Evolutionary conservation across 2,113 vertebrate genomes (phyloP), one percentile per base, ranked within the genome.

Genomic region (Sterna hirundo): DNA sequence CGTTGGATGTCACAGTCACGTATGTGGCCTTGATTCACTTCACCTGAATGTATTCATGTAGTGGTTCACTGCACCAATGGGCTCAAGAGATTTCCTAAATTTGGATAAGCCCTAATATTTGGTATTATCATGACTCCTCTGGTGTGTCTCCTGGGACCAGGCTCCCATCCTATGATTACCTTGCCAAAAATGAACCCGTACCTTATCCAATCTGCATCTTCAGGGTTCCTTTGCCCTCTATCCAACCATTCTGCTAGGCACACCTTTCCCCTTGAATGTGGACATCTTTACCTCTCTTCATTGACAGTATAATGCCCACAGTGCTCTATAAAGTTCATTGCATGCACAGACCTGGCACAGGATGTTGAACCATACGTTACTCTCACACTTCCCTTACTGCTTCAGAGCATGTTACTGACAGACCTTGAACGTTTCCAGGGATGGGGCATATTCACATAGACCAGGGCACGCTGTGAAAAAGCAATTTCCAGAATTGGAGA

Each of bases 21-120:
- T 26, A 55, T 15, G 34, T 7, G 25, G 38, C 77, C 38, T 47
- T 60, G 32, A 55, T 11, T 78, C 15, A 64, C 17, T 66, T 58
- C 42, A 54, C 19, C 19, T 49, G 46, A 79, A 75, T 15, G 5
- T 23, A 54, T 68, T 36, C n/a, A 60, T 16, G 20, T 10, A 36
- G 23, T 2, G 1, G 3, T 62, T 42, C 1, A 3, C 46, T 55
- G 42, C 0, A 6, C 20, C 42, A 66, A 6, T 9, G n/a, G 18
- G n/a, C 22, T n/a, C 57, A 79, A 61, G 17, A 57, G 23, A 46
- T 30, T 40, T 61, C n/a, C 20, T 62, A 62, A 18, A 21, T 82
- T 26, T 75, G 40, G 46, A 60, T 47, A 75, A 47, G 14, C 38
- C 13, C 36, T 23, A 69, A 36, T 30, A 70, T 58, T 40, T 46